Percentiles rank a stretch among this genome's conserved stretches.
Conservation (phyloP, 2,113 vertebrate genomes). For the Smithornis capensis region DNA sequence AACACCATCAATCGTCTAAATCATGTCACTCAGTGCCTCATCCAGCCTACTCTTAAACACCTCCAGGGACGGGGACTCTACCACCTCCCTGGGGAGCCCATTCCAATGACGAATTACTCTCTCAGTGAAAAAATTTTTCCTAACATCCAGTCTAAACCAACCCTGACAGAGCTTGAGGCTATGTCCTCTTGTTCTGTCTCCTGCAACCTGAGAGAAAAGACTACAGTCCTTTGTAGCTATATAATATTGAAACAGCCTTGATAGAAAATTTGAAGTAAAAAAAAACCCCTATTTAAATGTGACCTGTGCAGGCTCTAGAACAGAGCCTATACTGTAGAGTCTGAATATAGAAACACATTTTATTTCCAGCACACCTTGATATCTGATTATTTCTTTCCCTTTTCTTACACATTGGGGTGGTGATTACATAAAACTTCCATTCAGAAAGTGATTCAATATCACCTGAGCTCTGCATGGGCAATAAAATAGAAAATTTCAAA, state of each 20-base stretch:
- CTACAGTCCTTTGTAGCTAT: background rate
- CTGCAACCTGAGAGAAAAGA: too few relatives aligned
- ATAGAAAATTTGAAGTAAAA: background rate
- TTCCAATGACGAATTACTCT: too few relatives aligned
- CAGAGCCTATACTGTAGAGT: background rate
- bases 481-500: background rate
- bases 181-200: too few relatives aligned
- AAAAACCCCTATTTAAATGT: background rate
- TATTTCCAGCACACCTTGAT: background rate
- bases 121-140: too few relatives aligned
- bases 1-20: too few relatives aligned
- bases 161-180: too few relatives aligned
- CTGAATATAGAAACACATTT: background rate
- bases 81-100: too few relatives aligned
- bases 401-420: background rate
- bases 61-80: too few relatives aligned
- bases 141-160: too few relatives aligned
- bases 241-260: background rate
- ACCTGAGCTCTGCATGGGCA: background rate
- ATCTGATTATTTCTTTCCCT: background rate
- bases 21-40: too few relatives aligned
- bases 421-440: background rate
- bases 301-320: background rate
- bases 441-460: too few relatives aligned
- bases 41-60: too few relatives aligned